Percentiles rank a stretch among this genome's conserved stretches.
Conservation (phyloP, 2,113 vertebrate genomes). For the Centropristis striata region DNA sequence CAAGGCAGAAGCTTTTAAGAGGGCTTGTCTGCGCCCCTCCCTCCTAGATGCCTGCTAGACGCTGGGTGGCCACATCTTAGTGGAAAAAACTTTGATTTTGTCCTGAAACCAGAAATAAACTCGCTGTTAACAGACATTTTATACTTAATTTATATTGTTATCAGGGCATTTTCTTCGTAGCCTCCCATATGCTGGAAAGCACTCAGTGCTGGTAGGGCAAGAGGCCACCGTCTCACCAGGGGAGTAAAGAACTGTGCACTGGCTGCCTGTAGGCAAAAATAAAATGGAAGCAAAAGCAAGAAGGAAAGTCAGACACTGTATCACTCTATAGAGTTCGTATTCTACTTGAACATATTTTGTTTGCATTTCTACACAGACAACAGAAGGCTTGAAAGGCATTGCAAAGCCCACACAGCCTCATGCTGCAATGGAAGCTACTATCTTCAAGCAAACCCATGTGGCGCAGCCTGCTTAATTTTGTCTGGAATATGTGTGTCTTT, state of each 20-base stretch:
- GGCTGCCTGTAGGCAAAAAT: conserved; percentile 23
- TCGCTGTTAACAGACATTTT: conserved; percentile 15
- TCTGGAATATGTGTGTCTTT: background rate
- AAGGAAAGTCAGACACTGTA: background rate
- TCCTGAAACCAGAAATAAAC: conserved; percentile 37
- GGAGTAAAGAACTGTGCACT: conserved; percentile 9
- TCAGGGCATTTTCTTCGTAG: conserved; percentile 31
- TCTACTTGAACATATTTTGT: conserved; percentile 21
- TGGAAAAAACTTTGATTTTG: conserved; percentile 33
- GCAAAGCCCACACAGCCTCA: conserved; percentile 20
- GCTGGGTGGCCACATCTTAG: conserved; percentile 39
- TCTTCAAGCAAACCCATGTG: conserved; percentile 33
- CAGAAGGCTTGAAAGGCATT: conserved; percentile 8
- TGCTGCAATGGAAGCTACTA: background rate
- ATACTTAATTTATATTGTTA: conserved; percentile 31
- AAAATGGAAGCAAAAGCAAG: conserved; percentile 13
- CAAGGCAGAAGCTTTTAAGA: conserved; percentile 56
- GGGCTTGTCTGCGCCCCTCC: conserved; percentile 38
- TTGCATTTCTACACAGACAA: conserved; percentile 26
- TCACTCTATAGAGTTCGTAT: background rate
- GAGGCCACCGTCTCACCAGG: conserved; percentile 18
- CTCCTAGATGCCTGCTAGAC: conserved; percentile 11
- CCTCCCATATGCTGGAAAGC: conserved; percentile 2
- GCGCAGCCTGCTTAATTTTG: conserved; percentile 43
- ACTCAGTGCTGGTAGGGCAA: background rate